These are phyloP conservation scores for Watsonalla binaria DNA, from an alignment of 2,888 invertebrate genomes.

Conservation along the genomic window DNA sequence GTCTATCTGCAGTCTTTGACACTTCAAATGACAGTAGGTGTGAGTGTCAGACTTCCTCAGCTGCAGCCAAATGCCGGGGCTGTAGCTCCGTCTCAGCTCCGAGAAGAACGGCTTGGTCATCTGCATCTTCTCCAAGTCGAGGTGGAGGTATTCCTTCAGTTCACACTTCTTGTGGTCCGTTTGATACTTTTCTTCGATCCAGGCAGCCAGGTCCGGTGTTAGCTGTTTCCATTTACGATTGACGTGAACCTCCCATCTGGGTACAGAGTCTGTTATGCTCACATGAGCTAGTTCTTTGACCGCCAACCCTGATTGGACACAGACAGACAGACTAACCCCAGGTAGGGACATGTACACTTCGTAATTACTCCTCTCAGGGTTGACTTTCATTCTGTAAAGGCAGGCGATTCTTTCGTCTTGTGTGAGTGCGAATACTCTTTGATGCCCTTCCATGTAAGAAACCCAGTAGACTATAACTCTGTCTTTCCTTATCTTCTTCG, in stretches of 20 bases:
- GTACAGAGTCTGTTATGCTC: constrained; percentile 82
- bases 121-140: constrained; percentile 90
- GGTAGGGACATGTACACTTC: constrained; percentile 84
- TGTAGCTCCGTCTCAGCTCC: constrained; percentile 84
- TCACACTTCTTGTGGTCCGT: constrained; percentile 84
- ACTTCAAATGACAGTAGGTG: constrained; percentile 81
- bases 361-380: constrained; percentile 82
- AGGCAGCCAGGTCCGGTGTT: constrained; percentile 86
- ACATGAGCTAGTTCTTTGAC: constrained; percentile 83
- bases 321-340: constrained; percentile 82
- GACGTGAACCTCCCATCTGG: constrained; percentile 90
- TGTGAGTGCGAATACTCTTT: constrained; percentile 85
- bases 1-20: constrained; percentile 85
- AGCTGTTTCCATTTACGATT: constrained; percentile 89
- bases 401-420: constrained; percentile 86
- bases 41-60: constrained; percentile 83
- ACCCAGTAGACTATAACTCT: constrained; percentile 90
- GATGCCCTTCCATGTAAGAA: constrained; percentile 86
- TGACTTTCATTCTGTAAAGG: constrained; percentile 77
- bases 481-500: constrained; percentile 83
- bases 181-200: constrained; percentile 89
- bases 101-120: constrained; percentile 93
- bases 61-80: constrained; percentile 87
- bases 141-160: constrained; percentile 87
- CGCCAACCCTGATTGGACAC: constrained; percentile 56